Percentiles rank a stretch among this genome's conserved stretches.
Evolutionary conservation across 2,888 invertebrate species (phyloP).

Genomic region (Brachyptera putata): DNA sequence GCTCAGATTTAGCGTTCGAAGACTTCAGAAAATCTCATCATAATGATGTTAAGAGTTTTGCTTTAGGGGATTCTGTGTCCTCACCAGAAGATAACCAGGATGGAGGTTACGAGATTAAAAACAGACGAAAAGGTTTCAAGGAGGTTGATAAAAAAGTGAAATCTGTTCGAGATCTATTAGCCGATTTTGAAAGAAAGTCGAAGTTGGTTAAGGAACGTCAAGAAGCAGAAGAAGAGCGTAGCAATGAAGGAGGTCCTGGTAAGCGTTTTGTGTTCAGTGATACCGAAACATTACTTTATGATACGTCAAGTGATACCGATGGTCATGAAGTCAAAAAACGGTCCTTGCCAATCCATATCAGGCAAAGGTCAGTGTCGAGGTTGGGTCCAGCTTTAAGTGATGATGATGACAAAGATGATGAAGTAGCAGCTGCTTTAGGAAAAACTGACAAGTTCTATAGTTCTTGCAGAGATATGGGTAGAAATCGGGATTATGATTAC

Average conservation of each 20-base stretch:
- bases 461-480: conserved; percentile 34
- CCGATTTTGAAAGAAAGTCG: conserved; percentile 47
- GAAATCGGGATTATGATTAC: conserved; percentile 34
- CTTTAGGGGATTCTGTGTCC: conserved; percentile 1
- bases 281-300: conserved; percentile 48
- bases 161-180: conserved; percentile 46
- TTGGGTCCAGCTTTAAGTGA: conserved; percentile 35
- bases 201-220: conserved; percentile 40
- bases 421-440: conserved; percentile 38
- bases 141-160: conserved; percentile 35
- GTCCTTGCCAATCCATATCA: conserved; percentile 9
- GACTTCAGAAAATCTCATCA: conserved; percentile 4
- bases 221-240: conserved; percentile 39
- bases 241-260: conserved; percentile 35
- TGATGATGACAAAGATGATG: conserved; percentile 37
- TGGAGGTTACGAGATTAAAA: conserved; percentile 25
- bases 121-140: conserved; percentile 24
- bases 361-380: conserved; percentile 26
- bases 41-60: conserved; percentile 8
- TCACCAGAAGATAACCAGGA: conserved; percentile 17
- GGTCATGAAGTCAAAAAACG: conserved; percentile 18
- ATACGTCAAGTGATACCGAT: conserved; percentile 46
- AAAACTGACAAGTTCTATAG: conserved; percentile 36
- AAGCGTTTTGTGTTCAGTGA: conserved; percentile 47
- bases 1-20: conserved; percentile 27